phyloP scores from a whole-genome alignment of 2,888 invertebrate genomes.

The Caenorhabditis doughertyi region DNA sequence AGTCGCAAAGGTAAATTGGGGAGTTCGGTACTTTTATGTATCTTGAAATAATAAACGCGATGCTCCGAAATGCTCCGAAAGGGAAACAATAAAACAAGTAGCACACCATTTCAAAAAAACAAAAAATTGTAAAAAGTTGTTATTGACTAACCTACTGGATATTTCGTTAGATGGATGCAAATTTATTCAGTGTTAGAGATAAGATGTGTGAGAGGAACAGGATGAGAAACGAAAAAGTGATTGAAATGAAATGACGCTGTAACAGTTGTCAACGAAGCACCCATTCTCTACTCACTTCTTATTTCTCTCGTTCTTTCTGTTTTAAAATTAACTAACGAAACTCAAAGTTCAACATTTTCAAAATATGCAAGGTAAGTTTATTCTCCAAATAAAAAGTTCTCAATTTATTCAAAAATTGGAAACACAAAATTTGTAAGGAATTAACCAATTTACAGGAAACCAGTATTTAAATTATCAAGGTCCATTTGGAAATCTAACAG shows the following conservation, averaged over 20 bases:
- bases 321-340: constrained; percentile 1
- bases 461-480: constrained; percentile 26
- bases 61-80: too few relatives aligned
- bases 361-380: constrained; percentile 8
- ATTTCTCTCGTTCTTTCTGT: constrained; percentile 22
- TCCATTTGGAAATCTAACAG: constrained; percentile 42
- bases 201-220: neutral
- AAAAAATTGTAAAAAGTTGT: too few relatives aligned
- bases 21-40: too few relatives aligned
- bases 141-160: too few relatives aligned
- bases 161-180: too few relatives aligned
- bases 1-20: too few relatives aligned
- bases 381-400: neutral
- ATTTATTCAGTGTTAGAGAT: constrained; percentile 25
- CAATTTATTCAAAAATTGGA: neutral
- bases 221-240: constrained; percentile 35
- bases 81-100: too few relatives aligned
- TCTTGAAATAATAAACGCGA: too few relatives aligned
- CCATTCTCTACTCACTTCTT: constrained; percentile 28
- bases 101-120: too few relatives aligned
- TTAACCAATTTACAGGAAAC: constrained; percentile 21
- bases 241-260: constrained; percentile 40
- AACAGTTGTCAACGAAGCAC: constrained; percentile 36
- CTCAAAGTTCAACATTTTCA: neutral
- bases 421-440: neutral